A percentile compares a stretch with the other conserved stretches of the same genome.
These are phyloP conservation scores for Drosophila histrio DNA, from an alignment of 2,888 invertebrate genomes.

Conservation along the genomic window DNA sequence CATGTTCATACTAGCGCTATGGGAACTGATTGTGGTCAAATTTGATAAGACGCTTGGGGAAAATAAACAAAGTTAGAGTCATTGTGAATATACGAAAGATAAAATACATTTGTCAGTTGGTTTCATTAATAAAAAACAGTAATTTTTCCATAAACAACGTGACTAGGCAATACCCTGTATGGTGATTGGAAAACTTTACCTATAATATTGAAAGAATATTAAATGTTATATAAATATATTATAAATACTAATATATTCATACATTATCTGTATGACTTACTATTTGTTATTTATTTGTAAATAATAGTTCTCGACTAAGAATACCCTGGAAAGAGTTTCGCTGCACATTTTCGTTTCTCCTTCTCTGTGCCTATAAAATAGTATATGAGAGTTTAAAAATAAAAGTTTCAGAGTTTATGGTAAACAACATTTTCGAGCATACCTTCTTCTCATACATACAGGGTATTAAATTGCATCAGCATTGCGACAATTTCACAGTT, in stretches of 20 bases:
- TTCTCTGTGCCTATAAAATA: too few species aligned
- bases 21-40: not conserved
- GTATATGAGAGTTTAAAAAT: too few species aligned
- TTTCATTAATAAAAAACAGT: slow-evolving; percentile 1
- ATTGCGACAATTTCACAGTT: slow-evolving; percentile 20
- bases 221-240: too few species aligned
- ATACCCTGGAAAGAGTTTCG: too few species aligned
- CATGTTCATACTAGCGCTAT: slow-evolving; percentile 2
- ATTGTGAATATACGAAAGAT: slow-evolving; percentile 17
- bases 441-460: not conserved
- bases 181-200: not conserved
- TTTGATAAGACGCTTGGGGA: slow-evolving; percentile 5
- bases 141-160: accelerated
- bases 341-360: too few species aligned
- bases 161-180: not conserved
- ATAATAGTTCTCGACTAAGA: too few species aligned
- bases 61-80: slow-evolving; percentile 2
- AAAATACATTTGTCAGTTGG: not conserved
- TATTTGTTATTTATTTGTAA: too few species aligned
- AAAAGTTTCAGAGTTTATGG: too few species aligned
- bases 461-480: not conserved
- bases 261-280: too few species aligned
- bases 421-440: not conserved
- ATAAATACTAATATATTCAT: too few species aligned
- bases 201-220: not conserved